Evolutionary conservation across 2,888 invertebrate genomes (phyloP).

Genomic region (Coremacera marginata): DNA sequence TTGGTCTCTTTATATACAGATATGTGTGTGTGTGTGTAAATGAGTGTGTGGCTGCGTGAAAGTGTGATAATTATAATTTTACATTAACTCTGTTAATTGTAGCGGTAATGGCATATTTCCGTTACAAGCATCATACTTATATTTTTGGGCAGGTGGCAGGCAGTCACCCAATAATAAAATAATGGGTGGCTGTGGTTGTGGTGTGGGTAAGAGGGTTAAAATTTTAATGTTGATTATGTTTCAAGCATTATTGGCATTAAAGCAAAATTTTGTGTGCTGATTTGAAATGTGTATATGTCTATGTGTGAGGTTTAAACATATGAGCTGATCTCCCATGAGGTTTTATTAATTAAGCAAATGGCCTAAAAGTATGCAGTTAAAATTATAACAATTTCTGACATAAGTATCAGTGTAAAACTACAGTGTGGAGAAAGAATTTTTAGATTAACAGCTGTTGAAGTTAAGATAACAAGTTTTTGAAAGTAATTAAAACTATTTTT

Average conservation of each 20-base stretch:
- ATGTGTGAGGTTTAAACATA: not conserved
- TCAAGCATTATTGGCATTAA: conserved; percentile 25
- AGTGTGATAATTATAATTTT: conserved; percentile 66
- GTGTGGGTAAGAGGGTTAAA: conserved; percentile 6
- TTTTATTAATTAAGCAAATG: conserved; percentile 29
- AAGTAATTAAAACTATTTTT: no score
- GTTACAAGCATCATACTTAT: not conserved
- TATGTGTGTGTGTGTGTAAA: conserved; percentile 4
- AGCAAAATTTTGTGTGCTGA: conserved; percentile 1
- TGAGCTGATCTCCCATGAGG: not conserved
- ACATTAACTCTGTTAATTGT: conserved; percentile 67
- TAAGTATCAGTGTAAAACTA: not conserved
- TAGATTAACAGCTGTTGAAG: not conserved
- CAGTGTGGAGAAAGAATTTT: not conserved
- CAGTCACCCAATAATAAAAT: not conserved
- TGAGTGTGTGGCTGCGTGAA: not conserved
- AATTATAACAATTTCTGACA: not conserved
- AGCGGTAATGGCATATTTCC: not conserved
- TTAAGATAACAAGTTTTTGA: not conserved
- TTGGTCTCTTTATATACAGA: no score
- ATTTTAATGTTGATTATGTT: conserved; percentile 34
- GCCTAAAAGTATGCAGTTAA: conserved; percentile 25
- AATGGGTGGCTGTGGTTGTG: not conserved
- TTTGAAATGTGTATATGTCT: not conserved
- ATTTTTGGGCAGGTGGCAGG: conserved; percentile 40